phyloP scores from a whole-genome alignment of 2,888 invertebrate species.

The Himalopsyche tibetana region DNA sequence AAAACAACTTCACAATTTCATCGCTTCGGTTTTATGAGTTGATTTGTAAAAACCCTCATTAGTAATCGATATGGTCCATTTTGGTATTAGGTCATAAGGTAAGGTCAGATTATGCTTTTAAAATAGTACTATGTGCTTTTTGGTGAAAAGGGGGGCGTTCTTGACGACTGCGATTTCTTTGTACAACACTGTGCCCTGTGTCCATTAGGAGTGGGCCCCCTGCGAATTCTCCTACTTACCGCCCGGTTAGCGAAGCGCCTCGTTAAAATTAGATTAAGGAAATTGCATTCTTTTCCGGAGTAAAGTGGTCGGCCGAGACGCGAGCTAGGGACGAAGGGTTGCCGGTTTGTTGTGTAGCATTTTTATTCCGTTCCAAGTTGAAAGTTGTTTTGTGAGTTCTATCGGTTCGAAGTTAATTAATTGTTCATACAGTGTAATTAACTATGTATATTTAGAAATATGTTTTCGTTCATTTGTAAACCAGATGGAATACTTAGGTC shows the following conservation, averaged over 20 bases:
- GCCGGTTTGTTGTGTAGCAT: background rate
- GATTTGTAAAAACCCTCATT: too few species aligned
- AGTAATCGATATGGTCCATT: too few species aligned
- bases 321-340: constrained; percentile 24
- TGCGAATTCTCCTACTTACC: background rate
- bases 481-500: too few species aligned
- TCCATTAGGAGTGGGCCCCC: background rate
- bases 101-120: too few species aligned
- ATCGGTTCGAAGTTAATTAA: too few species aligned
- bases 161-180: background rate
- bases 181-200: background rate
- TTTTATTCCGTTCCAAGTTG: too few species aligned
- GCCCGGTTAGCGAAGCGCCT: constrained; percentile 47
- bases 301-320: constrained; percentile 5
- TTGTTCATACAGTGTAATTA: too few species aligned
- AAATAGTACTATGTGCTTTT: constrained; percentile 46
- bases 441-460: too few species aligned
- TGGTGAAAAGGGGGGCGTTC: constrained; percentile 45
- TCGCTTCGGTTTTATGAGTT: too few species aligned
- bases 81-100: background rate
- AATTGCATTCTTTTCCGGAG: constrained; percentile 64
- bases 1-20: too few species aligned
- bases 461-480: too few species aligned
- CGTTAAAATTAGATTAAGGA: constrained; percentile 66
- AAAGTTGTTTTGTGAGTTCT: too few species aligned